These are phyloP conservation scores for Pangasius larnaudii DNA, from an alignment of 2,797 vertebrate genomes.

Conservation along the genomic window DNA sequence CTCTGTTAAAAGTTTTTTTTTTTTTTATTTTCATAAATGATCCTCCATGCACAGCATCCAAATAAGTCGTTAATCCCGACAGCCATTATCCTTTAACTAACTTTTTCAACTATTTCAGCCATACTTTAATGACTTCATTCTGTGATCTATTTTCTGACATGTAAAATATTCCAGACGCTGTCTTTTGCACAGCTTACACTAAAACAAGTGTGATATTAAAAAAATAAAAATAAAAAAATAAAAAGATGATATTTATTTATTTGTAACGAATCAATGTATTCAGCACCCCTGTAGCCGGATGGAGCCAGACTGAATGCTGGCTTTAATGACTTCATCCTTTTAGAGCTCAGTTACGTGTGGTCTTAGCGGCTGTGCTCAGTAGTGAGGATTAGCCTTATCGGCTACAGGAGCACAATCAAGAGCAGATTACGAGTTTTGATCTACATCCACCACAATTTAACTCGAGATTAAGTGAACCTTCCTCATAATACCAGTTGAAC, in stretches of 20 bases:
- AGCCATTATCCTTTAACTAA: neutral
- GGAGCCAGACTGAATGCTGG: constrained; percentile 11
- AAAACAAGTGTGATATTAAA: neutral
- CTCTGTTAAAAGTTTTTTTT: neutral
- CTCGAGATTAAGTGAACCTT: constrained; percentile 36
- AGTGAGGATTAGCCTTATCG: constrained; percentile 51
- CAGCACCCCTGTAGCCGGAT: neutral
- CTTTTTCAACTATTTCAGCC: neutral
- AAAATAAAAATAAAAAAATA: too few relatives aligned
- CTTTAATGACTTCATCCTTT: constrained; percentile 47
- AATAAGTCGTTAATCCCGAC: neutral
- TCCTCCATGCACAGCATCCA: neutral
- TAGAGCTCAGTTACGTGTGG: constrained; percentile 42
- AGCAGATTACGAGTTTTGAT: constrained; percentile 52
- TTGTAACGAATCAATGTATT: neutral
- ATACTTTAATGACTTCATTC: neutral
- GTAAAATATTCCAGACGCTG: neutral
- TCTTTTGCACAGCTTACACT: neutral
- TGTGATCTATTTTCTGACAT: neutral
- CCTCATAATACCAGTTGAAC: neutral
- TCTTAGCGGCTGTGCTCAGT: constrained; percentile 45
- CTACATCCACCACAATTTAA: constrained; percentile 46
- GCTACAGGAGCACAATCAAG: constrained; percentile 43
- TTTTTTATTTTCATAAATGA: neutral
- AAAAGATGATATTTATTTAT: neutral